phyloP scores from a whole-genome alignment of 35 echinoderm and acorn worm species.

The Ophioderma brevispina region DNA sequence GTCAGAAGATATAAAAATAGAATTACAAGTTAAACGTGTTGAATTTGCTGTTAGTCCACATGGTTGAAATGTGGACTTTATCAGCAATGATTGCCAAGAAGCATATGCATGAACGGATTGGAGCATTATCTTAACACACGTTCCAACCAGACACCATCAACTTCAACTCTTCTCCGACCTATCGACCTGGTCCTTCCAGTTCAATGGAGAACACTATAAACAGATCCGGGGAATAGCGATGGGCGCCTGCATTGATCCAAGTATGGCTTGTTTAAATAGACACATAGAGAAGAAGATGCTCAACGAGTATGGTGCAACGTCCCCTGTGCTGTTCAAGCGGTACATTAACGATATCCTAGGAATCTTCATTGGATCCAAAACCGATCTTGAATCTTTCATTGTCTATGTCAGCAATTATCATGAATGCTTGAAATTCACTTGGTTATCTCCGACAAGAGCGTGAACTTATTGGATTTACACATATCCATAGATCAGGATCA shows the following conservation, averaged over 20 bases:
- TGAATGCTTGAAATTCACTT: neutral
- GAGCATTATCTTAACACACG: neutral
- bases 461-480: neutral
- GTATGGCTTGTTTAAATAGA: neutral
- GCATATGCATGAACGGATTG: slow-evolving; percentile 5
- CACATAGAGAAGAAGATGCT: neutral
- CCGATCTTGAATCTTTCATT: neutral
- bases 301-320: neutral
- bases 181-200: neutral
- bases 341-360: neutral
- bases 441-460: neutral
- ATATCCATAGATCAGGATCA: neutral
- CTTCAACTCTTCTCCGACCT: neutral
- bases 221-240: neutral
- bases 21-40: no score
- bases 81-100: slow-evolving; percentile 13
- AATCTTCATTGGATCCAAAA: neutral
- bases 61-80: no score
- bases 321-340: neutral
- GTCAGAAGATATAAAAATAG: no score
- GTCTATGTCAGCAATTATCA: neutral
- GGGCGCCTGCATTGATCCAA: neutral
- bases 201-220: neutral
- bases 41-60: no score
- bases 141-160: neutral